Percentiles rank a stretch among this genome's conserved stretches.
Conservation (phyloP, 2,888 invertebrate genomes). For the Agrotis segetum region DNA sequence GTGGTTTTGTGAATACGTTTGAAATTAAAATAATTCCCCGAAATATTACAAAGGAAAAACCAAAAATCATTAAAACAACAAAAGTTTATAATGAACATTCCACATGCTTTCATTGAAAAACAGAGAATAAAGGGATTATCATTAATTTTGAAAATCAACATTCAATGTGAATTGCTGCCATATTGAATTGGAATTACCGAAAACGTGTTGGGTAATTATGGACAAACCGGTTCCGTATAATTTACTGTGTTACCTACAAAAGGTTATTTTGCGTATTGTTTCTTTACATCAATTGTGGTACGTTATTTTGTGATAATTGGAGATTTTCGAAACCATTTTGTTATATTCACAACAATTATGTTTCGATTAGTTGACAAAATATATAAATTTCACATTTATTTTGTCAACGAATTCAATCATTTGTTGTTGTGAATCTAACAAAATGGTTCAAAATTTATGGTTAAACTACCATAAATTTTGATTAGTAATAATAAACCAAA, state of each 20-base stretch:
- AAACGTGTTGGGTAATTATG: slow-evolving; percentile 31
- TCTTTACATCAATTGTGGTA: slow-evolving; percentile 9
- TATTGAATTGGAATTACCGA: slow-evolving; percentile 30
- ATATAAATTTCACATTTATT: background rate
- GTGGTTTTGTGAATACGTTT: no score
- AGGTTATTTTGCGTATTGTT: slow-evolving; percentile 32
- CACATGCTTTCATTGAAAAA: background rate
- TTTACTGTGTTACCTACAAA: slow-evolving; percentile 22
- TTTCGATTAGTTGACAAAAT: background rate
- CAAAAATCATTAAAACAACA: background rate
- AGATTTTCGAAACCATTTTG: background rate
- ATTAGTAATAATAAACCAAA: no score
- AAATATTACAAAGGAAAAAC: no score
- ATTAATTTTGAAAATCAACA: slow-evolving; percentile 43
- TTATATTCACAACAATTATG: background rate
- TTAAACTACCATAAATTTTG: no score
- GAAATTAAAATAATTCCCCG: no score
- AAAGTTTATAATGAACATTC: slow-evolving; percentile 7
- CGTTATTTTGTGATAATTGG: background rate
- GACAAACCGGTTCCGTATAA: slow-evolving; percentile 7
- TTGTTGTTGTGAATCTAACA: no score
- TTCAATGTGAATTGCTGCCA: slow-evolving; percentile 27
- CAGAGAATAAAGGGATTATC: slow-evolving; percentile 9
- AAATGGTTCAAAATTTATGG: no score
- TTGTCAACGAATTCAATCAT: no score